Base-by-base conservation (phyloP, 2,888 invertebrate species). In the Cryptocephalus primarius region DNA sequence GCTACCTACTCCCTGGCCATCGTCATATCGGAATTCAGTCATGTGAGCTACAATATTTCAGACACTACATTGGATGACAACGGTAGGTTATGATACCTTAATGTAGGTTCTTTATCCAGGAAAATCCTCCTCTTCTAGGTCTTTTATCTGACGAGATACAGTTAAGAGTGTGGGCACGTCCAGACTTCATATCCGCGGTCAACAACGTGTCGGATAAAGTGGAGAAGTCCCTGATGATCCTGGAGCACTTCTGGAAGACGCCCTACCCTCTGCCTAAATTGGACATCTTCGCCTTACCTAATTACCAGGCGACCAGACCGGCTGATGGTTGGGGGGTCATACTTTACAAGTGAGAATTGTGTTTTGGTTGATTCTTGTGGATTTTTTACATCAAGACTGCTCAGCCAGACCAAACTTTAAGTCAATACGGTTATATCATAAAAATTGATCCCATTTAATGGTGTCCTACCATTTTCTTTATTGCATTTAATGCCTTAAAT, bases 261-360 rank as follows among this genome's bases (percentile, higher is more conserved):
- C 74, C 81, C 0, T 73, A 83, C 49, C 83, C 84, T 0, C 61
- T 88, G 38, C 72, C 76, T 0, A 81, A 81, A 61, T 65, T 88
- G 51, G 86, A 88, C 62, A 70, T 88, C 2, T 74, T 88, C 0
- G 85, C 85, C 0, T 68, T 88, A 43, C 88, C 88, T 0, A 80
- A 78, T 51, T 81, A 84, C 53, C 75, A 78, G 51, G 80, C 82
- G 0, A 78, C 82, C 1, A 80, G 82, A 55, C 84, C 87, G 0
- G 80, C 82, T 4, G 87, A 88, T 58, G 83, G 80, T 60, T 88
- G 87, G 87, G 88, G 88, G 4, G 71, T 88, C 2, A 76, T 88
- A 53, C 73, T 86, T 34, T 85, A 87, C 64, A 86, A 81, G 88
- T 88, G 72, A 72, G 72, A 22, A 22, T 22, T 22, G 6, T 22